Conservation (phyloP, 2,888 invertebrate genomes). For the Coleophora deauratella region DNA sequence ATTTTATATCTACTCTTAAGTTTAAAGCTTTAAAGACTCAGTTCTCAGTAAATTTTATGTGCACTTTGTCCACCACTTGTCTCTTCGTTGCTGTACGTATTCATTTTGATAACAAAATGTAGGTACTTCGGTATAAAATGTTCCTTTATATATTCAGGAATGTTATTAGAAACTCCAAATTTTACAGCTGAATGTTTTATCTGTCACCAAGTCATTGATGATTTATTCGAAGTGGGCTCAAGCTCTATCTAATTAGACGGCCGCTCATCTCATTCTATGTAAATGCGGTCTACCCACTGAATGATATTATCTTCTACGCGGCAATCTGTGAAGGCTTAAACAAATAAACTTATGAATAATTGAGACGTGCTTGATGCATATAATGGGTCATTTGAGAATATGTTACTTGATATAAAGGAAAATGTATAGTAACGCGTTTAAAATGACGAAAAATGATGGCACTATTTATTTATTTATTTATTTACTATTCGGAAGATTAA, state of each 20-base stretch:
- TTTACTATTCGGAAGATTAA: no score
- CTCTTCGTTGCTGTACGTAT: no score
- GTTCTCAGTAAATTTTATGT: no score
- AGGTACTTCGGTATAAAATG: neutral
- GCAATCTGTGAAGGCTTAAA: slow-evolving; percentile 31
- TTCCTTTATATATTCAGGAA: neutral
- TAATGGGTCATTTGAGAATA: slow-evolving; percentile 1
- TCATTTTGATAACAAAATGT: no score
- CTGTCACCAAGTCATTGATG: slow-evolving; percentile 43
- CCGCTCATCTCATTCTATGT: slow-evolving; percentile 57
- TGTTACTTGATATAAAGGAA: no score
- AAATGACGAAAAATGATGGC: no score
- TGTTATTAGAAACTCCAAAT: neutral
- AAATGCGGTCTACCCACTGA: slow-evolving; percentile 35
- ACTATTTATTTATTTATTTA: no score
- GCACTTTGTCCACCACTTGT: no score
- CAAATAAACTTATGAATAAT: slow-evolving; percentile 23
- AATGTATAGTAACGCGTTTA: no score
- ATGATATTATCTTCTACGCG: slow-evolving; percentile 31
- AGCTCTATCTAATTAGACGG: slow-evolving; percentile 46
- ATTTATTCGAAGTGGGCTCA: slow-evolving; percentile 44
- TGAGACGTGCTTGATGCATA: slow-evolving; percentile 16
- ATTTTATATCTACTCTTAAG: no score
- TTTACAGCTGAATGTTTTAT: slow-evolving; percentile 17
- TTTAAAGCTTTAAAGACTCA: no score